These are phyloP conservation scores for Synanthedon myopaeformis DNA, from an alignment of 2,888 invertebrate species.

Conservation along the genomic window DNA sequence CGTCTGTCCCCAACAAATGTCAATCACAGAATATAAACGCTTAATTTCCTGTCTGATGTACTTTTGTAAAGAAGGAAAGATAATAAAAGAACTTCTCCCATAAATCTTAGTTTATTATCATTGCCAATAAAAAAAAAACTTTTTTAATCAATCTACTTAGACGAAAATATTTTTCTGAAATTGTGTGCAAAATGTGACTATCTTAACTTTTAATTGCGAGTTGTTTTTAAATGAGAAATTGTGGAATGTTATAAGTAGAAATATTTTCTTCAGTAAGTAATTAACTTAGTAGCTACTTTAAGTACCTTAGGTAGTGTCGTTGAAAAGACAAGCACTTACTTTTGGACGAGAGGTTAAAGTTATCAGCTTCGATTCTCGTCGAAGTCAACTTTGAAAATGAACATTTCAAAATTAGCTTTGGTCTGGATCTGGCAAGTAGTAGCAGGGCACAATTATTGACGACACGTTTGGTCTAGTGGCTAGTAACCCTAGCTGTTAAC, in stretches of 20 bases:
- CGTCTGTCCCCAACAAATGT: slow-evolving; percentile 3
- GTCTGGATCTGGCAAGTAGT: too few relatives aligned
- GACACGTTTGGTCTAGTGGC: too few relatives aligned
- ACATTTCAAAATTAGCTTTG: too few relatives aligned
- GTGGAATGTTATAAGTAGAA: slow-evolving; percentile 2
- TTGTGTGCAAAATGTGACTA: slow-evolving; percentile 8
- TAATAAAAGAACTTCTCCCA: slow-evolving; percentile 11
- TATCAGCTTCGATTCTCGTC: too few relatives aligned
- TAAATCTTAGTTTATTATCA: slow-evolving; percentile 11
- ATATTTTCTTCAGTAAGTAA: too few relatives aligned
- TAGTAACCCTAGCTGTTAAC: too few relatives aligned
- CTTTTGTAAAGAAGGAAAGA: slow-evolving; percentile 6
- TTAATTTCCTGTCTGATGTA: slow-evolving; percentile 4
- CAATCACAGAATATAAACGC: slow-evolving; percentile 1
- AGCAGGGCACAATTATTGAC: too few relatives aligned
- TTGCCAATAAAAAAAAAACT: slow-evolving; percentile 15
- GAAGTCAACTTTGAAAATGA: too few relatives aligned
- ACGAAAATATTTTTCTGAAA: slow-evolving; percentile 10
- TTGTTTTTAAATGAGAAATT: slow-evolving; percentile 6
- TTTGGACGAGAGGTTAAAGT: too few relatives aligned
- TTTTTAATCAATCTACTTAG: slow-evolving; percentile 19
- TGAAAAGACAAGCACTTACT: too few relatives aligned
- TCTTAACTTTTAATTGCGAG: slow-evolving; percentile 5
- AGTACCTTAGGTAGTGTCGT: too few relatives aligned
- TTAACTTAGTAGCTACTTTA: too few relatives aligned